Conservation (phyloP, 2,888 invertebrate species). For the Leucophenga maculata region DNA sequence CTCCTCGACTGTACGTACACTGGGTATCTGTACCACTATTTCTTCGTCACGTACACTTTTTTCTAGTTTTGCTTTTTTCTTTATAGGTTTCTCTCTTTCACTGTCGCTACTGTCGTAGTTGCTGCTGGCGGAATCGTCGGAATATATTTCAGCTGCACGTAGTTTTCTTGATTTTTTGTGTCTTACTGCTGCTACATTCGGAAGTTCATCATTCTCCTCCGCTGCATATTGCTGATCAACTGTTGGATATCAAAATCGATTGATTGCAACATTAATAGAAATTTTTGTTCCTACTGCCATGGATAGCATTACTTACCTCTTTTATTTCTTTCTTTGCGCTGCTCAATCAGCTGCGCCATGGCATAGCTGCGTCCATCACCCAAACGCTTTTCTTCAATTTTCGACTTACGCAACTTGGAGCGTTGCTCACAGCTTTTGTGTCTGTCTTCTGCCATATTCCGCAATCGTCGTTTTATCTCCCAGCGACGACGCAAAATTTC, state of each 20-base stretch:
- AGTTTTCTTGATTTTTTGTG: neutral
- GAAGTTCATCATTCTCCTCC: neutral
- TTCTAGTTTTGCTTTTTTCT: neutral
- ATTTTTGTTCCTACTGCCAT: too few species aligned
- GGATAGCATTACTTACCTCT: neutral
- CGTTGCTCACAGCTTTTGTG: neutral
- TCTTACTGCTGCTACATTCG: neutral
- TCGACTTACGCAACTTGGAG: neutral
- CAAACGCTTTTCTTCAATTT: neutral
- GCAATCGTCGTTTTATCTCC: neutral
- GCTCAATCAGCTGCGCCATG: neutral
- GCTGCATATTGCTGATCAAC: neutral
- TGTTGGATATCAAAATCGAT: neutral
- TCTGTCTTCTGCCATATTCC: neutral
- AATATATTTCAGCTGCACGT: slow-evolving; percentile 6
- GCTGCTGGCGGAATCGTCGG: neutral
- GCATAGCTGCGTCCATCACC: slow-evolving; percentile 1
- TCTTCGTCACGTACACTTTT: too few species aligned
- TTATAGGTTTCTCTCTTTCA: neutral
- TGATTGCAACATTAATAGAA: too few species aligned
- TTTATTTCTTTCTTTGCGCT: neutral
- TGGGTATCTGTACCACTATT: neutral
- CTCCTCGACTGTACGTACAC: neutral
- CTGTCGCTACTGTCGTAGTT: too few species aligned
- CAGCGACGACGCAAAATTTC: neutral